Evolutionary conservation across 2,888 invertebrate genomes (phyloP).

Genomic region (Plebejus melissa): DNA sequence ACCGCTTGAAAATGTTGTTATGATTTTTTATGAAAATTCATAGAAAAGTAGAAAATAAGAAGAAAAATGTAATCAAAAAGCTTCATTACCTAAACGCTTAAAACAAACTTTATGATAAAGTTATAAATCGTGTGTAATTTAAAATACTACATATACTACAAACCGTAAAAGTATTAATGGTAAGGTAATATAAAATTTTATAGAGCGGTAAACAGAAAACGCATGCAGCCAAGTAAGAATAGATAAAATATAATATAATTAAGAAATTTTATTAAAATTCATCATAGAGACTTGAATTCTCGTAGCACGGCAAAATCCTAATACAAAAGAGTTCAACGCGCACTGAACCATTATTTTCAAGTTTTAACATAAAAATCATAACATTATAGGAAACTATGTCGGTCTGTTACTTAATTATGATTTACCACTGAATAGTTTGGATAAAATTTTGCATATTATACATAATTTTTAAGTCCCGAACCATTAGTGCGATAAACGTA

Average conservation of each 20-base stretch:
- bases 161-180: neutral
- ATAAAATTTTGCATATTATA: too few relatives aligned
- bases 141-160: neutral
- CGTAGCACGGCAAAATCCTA: neutral
- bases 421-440: too few relatives aligned
- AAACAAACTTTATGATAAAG: neutral
- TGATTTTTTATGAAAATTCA: too few relatives aligned
- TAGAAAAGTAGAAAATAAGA: neutral
- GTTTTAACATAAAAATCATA: too few relatives aligned
- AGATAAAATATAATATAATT: neutral
- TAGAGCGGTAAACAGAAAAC: neutral
- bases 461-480: too few relatives aligned
- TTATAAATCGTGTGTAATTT: neutral
- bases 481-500: neutral
- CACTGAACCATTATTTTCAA: too few relatives aligned
- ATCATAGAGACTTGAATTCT: too few relatives aligned
- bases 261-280: neutral
- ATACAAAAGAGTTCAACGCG: neutral
- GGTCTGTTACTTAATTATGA: too few relatives aligned
- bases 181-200: neutral
- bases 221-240: neutral
- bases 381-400: too few relatives aligned
- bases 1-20: too few relatives aligned
- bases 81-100: neutral
- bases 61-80: neutral